Conservation (phyloP, 2,888 invertebrate genomes). For the Ormyrus thymus region DNA sequence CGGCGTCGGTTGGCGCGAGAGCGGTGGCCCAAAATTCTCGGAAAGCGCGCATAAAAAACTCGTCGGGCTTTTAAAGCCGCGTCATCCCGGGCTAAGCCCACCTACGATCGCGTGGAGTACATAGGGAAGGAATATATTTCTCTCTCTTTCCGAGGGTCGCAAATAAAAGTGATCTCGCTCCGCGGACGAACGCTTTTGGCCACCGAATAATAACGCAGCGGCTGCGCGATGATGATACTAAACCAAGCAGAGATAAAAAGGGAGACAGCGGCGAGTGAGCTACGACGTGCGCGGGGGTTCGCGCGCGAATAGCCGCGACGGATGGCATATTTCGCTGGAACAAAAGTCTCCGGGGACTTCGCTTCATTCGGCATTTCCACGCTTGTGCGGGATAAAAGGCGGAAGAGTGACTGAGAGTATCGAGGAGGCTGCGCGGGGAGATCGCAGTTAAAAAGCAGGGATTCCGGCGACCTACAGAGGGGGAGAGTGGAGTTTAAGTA, state of each 20-base stretch:
- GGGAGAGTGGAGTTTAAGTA: neutral
- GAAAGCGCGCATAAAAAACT: slow-evolving; percentile 9
- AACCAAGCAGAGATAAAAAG: neutral
- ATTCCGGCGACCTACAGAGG: too few species aligned
- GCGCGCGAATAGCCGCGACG: neutral
- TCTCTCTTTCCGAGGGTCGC: neutral
- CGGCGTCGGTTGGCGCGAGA: neutral
- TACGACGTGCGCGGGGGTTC: neutral
- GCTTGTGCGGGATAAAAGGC: neutral
- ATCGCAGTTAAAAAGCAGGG: too few species aligned
- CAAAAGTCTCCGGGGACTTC: slow-evolving; percentile 23
- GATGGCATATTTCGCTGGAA: slow-evolving; percentile 39
- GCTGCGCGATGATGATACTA: slow-evolving; percentile 21
- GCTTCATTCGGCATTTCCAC: slow-evolving; percentile 17
- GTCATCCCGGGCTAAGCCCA: too few species aligned
- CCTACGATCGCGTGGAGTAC: too few species aligned
- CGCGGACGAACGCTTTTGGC: neutral
- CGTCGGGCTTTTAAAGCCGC: slow-evolving; percentile 17
- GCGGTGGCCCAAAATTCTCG: slow-evolving; percentile 6
- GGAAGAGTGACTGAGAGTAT: neutral
- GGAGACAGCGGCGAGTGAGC: neutral
- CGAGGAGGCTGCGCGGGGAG: neutral
- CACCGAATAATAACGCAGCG: neutral
- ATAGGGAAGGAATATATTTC: neutral
- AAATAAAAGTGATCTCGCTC: too few species aligned